Evolutionary conservation across 2,797 vertebrate species (phyloP).

Genomic region (Okamejei kenojei): DNA sequence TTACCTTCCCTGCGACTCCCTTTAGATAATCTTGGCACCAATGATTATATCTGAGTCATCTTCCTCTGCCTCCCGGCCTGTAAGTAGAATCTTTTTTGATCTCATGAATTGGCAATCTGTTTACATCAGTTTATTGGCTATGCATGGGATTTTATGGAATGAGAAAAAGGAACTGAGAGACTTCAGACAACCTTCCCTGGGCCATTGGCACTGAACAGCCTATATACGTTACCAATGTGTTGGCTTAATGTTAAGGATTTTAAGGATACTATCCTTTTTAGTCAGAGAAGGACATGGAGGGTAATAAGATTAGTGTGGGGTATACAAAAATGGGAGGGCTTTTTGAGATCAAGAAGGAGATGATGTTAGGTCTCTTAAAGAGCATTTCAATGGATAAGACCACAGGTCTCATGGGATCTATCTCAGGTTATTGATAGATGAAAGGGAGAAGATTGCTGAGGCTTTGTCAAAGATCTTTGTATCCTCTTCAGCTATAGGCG

Average conservation of each 20-base stretch:
- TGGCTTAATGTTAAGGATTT: too few species aligned
- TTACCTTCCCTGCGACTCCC: neutral
- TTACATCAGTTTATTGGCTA: neutral
- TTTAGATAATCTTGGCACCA: neutral
- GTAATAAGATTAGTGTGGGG: too few species aligned
- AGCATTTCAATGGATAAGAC: too few species aligned
- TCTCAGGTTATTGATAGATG: too few species aligned
- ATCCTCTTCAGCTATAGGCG: too few species aligned
- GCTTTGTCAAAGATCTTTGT: too few species aligned
- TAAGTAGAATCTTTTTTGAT: neutral
- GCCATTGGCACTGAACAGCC: neutral
- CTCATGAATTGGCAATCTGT: neutral
- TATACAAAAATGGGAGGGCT: too few species aligned
- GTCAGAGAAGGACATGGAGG: too few species aligned
- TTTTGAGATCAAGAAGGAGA: too few species aligned
- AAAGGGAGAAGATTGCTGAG: too few species aligned
- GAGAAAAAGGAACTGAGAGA: neutral
- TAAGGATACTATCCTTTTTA: neutral
- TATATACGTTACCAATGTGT: neutral
- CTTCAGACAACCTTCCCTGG: neutral
- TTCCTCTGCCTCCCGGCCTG: neutral
- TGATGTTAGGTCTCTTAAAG: too few species aligned
- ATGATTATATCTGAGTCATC: neutral
- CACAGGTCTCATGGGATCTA: too few species aligned
- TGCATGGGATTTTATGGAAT: neutral